Conservation (phyloP, 2,797 vertebrate species). For the Semaprochilodus insignis region DNA sequence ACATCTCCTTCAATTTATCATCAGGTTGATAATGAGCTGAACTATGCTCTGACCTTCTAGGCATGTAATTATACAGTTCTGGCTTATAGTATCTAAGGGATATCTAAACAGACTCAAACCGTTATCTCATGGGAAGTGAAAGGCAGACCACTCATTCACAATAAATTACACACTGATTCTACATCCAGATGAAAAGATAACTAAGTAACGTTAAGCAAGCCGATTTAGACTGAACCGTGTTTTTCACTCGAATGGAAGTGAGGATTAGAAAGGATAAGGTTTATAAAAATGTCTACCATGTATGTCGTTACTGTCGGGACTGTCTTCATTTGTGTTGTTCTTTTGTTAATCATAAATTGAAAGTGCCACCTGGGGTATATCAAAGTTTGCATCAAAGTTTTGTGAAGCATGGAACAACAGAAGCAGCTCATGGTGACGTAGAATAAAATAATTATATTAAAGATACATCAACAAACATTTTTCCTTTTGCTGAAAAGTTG, state of each 20-base stretch:
- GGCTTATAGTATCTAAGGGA: not conserved
- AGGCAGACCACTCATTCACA: conserved; percentile 19
- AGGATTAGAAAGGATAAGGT: not conserved
- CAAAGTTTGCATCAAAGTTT: too few relatives aligned
- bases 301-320: too few relatives aligned
- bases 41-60: not conserved
- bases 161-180: conserved; percentile 18
- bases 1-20: not conserved
- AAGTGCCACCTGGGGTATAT: too few relatives aligned
- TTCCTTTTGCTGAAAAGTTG: too few relatives aligned
- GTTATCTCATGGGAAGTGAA: conserved; percentile 1
- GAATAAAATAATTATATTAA: too few relatives aligned
- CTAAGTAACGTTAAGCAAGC: not conserved
- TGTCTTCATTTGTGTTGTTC: too few relatives aligned
- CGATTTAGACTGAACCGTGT: not conserved
- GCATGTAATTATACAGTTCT: not conserved
- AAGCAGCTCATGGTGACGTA: too few relatives aligned
- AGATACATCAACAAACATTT: too few relatives aligned
- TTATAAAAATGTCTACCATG: not conserved
- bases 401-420: too few relatives aligned
- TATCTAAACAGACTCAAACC: not conserved
- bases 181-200: not conserved
- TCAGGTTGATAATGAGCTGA: not conserved
- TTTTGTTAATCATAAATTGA: too few relatives aligned
- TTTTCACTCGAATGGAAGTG: not conserved